Evolutionary conservation across 2,113 vertebrate genomes (phyloP).

Genomic region (Lichenostomus cassidix): DNA sequence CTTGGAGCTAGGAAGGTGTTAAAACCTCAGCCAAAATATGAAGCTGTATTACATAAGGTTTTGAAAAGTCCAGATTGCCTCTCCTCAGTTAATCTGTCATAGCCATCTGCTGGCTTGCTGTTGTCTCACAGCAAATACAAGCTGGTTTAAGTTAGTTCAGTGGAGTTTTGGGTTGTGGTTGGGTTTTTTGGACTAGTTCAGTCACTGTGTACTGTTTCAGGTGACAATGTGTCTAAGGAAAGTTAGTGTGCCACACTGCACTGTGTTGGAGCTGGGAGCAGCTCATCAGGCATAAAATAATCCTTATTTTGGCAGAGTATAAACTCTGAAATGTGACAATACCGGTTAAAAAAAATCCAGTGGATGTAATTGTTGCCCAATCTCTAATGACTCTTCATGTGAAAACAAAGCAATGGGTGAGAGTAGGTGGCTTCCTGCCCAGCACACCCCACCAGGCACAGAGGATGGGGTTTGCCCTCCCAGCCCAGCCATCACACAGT

Average conservation of each 20-base stretch:
- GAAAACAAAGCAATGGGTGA: background rate
- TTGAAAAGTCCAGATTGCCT: background rate
- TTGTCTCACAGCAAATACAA: slow-evolving; percentile 12
- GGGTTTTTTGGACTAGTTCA: background rate
- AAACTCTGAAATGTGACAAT: background rate
- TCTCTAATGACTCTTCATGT: background rate
- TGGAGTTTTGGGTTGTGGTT: background rate
- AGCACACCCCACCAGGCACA: rapidly evolving
- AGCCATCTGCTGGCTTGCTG: slow-evolving; percentile 42
- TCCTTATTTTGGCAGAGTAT: background rate
- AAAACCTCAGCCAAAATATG: background rate
- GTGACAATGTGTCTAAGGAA: background rate
- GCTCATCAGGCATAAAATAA: background rate
- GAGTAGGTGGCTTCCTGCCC: background rate
- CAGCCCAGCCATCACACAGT: background rate
- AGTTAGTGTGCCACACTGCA: background rate
- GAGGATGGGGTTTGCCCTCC: background rate
- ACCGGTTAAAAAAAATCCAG: background rate
- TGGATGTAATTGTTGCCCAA: background rate
- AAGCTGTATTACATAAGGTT: background rate
- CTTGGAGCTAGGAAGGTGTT: background rate
- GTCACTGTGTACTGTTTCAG: background rate
- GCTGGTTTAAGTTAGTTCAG: background rate
- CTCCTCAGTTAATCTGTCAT: background rate
- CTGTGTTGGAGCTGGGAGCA: background rate